Percentiles rank a stretch among this genome's conserved stretches.
Conservation (phyloP, 2,888 invertebrate genomes). For the Microchrysa polita region DNA sequence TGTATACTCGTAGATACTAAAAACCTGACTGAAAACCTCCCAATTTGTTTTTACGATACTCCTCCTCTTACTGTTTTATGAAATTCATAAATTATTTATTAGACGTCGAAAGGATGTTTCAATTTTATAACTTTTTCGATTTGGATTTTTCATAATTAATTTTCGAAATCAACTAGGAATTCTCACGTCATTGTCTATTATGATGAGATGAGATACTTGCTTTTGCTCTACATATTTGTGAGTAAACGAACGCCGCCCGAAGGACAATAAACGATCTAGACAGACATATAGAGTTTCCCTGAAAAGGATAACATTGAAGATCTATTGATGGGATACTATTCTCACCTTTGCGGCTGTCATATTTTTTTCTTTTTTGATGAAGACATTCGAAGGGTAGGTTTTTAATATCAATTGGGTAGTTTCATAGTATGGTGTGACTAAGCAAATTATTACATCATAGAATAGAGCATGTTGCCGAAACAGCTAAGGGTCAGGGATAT, state of each 20-base stretch:
- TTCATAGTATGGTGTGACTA: not conserved
- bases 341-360: conserved; percentile 36
- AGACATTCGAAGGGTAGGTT: not conserved
- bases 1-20: not conserved
- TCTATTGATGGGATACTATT: conserved; percentile 31
- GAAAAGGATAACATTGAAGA: not conserved
- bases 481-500: not conserved
- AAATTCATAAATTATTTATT: conserved; percentile 39
- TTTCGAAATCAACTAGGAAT: not conserved
- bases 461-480: not conserved
- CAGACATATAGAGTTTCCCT: no score
- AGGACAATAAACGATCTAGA: conserved; percentile 28
- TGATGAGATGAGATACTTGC: not conserved
- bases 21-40: not conserved
- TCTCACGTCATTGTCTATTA: conserved; percentile 17
- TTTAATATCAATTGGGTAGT: conserved; percentile 15
- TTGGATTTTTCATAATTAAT: not conserved
- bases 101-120: conserved; percentile 3
- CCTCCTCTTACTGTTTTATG: not conserved
- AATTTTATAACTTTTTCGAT: not conserved
- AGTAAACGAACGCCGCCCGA: not conserved
- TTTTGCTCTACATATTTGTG: conserved; percentile 11
- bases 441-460: not conserved
- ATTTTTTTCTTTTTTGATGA: not conserved
- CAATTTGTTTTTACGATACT: conserved; percentile 21